Evolutionary conservation across 2,797 vertebrate genomes (phyloP).

Genomic region (Catamblyrhynchus diadema): DNA sequence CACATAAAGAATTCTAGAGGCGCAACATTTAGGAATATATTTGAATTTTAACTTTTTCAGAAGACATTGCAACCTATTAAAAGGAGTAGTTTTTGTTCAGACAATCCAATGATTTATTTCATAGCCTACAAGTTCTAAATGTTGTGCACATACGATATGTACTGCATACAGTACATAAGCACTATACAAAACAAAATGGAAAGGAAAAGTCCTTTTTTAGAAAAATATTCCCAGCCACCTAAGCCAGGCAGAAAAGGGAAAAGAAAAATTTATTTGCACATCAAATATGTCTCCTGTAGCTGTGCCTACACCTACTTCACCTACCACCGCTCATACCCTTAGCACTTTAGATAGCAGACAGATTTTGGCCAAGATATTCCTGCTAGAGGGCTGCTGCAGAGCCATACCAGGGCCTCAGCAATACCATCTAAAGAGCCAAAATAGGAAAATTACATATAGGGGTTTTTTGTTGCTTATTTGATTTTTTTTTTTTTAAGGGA

Average conservation of each 20-base stretch:
- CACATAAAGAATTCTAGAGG: background rate
- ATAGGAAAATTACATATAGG: background rate
- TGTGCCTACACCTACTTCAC: background rate
- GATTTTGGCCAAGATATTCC: background rate
- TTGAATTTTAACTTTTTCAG: conserved; percentile 29
- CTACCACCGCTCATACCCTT: background rate
- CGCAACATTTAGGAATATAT: background rate
- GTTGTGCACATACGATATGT: accelerated
- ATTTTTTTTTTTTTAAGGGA: background rate
- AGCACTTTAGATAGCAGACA: background rate
- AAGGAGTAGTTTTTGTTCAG: background rate
- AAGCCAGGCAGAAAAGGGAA: accelerated
- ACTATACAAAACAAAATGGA: background rate
- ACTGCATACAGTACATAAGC: background rate
- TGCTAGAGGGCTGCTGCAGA: background rate
- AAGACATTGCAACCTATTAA: background rate
- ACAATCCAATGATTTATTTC: background rate
- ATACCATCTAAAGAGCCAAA: background rate
- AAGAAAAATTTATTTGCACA: background rate
- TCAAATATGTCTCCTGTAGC: background rate
- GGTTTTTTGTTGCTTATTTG: background rate
- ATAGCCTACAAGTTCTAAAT: background rate
- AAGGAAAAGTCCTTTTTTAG: background rate
- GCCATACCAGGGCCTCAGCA: background rate
- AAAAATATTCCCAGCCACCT: background rate